Base-by-base conservation (phyloP, 2,888 invertebrate species). In the Habrosyne pyritoides region DNA sequence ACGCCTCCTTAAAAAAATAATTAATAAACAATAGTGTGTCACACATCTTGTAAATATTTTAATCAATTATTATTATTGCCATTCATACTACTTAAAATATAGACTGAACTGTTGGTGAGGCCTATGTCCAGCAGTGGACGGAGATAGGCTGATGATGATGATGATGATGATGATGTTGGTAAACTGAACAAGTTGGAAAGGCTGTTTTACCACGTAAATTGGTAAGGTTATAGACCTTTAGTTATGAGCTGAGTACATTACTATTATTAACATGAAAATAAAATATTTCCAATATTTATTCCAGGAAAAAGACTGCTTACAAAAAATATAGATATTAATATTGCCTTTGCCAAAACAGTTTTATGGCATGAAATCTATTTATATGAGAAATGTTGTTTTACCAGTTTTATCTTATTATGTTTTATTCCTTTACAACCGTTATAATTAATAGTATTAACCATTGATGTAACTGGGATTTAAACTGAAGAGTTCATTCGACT, bases 361-460 rank as follows among this genome's bases (percentile, higher is more conserved):
- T 5, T n/a, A 33, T n/a, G 33, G 33, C n/a, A n/a, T n/a, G 8
- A 2, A 12, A 4, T 3, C 30, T 12, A 12, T 33, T 33, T n/a
- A n/a, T n/a, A n/a, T n/a, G n/a, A 0, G n/a, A 33, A 33, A 33
- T 33, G 3, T n/a, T 4, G 33, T 33, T 12, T n/a, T 33, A 33
- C 33, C 33, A 33, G 33, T n/a, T 33, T 42, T 18, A 42, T 0
- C 18, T 42, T 42, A 42, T 42, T 42, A 42, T 42, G 42, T 42
- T 42, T 42, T 61, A 57, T 56, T 62, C 52, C 47, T 62, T 53
- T 56, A 61, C 59, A 62, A 62, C 56, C 55, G 42, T 55, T 52
- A 51, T 51, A 28, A 48, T 42, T 54, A 42, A 42, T 42, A 14
- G 36, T 36, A 36, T 8, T 8, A 18, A 18, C 18, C 18, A 42